phyloP scores from a whole-genome alignment of 2,113 vertebrate species.

The Asarcornis scutulata region DNA sequence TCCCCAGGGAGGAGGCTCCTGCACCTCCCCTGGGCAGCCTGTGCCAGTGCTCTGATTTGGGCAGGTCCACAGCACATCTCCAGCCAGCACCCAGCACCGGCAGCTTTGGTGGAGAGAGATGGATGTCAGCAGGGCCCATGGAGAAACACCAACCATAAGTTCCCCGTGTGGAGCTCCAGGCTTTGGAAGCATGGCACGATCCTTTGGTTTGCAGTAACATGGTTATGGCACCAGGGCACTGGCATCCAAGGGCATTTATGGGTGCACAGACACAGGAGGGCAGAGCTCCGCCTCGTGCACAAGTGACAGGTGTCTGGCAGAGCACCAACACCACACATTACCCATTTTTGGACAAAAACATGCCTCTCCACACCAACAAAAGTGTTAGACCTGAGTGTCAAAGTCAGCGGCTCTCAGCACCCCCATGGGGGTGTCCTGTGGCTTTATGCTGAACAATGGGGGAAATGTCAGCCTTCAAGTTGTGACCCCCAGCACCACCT shows the following conservation, averaged over 20 bases:
- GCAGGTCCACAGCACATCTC: neutral
- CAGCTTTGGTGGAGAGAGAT: neutral
- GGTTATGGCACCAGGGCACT: fast-evolving
- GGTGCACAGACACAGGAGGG: neutral
- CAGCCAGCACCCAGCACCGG: neutral
- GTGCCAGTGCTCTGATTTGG: neutral
- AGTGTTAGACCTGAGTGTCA: neutral
- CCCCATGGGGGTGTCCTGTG: neutral
- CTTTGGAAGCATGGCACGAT: neutral
- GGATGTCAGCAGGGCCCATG: fast-evolving
- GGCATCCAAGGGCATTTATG: neutral
- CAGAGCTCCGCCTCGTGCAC: neutral
- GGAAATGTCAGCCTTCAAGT: neutral
- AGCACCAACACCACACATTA: too few species aligned
- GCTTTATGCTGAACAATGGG: neutral
- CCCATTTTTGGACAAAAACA: neutral
- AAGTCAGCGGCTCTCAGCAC: neutral
- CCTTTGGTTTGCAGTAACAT: neutral
- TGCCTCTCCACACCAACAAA: neutral
- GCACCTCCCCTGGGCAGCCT: too few species aligned
- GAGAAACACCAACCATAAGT: neutral
- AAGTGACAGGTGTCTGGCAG: fast-evolving
- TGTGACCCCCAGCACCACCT: neutral
- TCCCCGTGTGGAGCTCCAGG: neutral
- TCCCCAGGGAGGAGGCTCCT: too few species aligned